Evolutionary conservation across 2,797 vertebrate species (phyloP), one percentile per base, ranked within the genome.

Genomic region (Odontamblyopus lacepedii): DNA sequence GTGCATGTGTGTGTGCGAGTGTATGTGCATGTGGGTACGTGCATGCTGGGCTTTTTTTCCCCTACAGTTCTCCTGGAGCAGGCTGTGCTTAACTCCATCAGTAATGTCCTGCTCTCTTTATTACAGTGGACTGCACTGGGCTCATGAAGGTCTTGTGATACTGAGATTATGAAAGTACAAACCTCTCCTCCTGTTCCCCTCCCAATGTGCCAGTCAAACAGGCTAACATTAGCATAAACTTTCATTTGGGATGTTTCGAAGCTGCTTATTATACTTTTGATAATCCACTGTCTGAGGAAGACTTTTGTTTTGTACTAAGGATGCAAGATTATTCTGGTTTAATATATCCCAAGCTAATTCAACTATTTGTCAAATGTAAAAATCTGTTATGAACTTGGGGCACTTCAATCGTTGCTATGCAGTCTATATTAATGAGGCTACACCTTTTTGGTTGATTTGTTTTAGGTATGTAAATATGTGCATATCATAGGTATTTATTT

Each of bases 11-110:
- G 74, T 65, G 69, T 69, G 67, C 73, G 51, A 73, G 73, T 68
- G 32, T 55, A 68, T 75, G 75, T 67, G 67, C 64, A 65, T 75
- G 53, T 75, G 73, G 68, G 29, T 62, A 64, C 72, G 73, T 26
- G 55, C 5, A 13, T 26, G 9, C 70, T 66, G 88, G 88, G 88
- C 86, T 91, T 92, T 92, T 92, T 89, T 92, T 89, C 89, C 87
- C 88, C 78, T 74, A 66, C 79, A 81, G 76, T 68, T 69, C 82
- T 80, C 63, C 77, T 35, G 74, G 81, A 69, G 75, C 88, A 81
- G 77, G 79, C 78, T 0, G 44, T 80, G 82, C 81, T 89, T 85
- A 88, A 80, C 79, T 1, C 79, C 62, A 30, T 18, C 80, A 79
- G 79, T 86, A 84, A 86, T 80, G 85, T 89, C 82, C 80, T 80